Evolutionary conservation across 2,113 vertebrate species (phyloP).

Genomic region (Equus przewalskii): DNA sequence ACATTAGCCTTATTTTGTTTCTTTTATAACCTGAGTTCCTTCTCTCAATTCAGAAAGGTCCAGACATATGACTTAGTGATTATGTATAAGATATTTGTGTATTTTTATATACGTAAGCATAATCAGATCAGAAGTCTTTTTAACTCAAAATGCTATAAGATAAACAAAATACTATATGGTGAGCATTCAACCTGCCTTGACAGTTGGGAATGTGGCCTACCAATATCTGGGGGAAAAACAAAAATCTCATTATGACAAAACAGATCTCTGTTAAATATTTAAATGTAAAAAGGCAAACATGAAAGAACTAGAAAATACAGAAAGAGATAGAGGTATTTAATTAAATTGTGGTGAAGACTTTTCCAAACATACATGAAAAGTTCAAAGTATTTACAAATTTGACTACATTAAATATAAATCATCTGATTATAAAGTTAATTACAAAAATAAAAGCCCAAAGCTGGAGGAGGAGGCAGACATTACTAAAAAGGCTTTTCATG

Average conservation of each 20-base stretch:
- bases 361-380: not conserved
- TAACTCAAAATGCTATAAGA: not conserved
- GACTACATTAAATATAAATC: not conserved
- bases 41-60: not conserved
- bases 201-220: not conserved
- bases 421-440: constrained; percentile 51
- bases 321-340: not conserved
- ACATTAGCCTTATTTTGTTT: not conserved
- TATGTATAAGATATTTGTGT: not conserved
- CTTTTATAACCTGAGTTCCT: not conserved
- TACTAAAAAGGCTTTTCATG: not conserved
- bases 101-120: not conserved
- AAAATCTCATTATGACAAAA: not conserved
- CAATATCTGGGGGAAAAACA: not conserved
- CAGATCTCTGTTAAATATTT: not conserved
- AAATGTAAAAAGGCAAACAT: not conserved
- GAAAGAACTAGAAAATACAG: not conserved
- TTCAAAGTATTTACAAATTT: not conserved
- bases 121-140: not conserved
- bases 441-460: not conserved
- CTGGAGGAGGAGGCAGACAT: not conserved
- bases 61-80: not conserved
- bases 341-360: not conserved
- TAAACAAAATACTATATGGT: not conserved
- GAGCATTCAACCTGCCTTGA: not conserved